Base-by-base conservation (phyloP, 2,797 vertebrate species). In the Miichthys miiuy region DNA sequence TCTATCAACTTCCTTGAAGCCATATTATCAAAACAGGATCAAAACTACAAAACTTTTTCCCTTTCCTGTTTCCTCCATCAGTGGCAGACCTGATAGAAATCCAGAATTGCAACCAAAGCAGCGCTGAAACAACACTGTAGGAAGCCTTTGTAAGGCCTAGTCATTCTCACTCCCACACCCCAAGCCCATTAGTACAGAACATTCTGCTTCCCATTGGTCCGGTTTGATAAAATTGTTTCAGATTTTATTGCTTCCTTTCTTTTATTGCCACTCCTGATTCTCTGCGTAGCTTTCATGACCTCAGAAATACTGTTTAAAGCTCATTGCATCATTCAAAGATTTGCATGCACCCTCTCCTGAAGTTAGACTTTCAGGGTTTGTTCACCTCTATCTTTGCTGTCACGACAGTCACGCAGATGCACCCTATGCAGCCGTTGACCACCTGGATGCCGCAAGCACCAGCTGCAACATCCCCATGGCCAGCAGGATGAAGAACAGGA, bases 351-450 rank as follows among this genome's bases (percentile, higher is more conserved):
- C 23, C 66, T n/a, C 54, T 68, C 23, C 50, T 70, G 6, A 14
- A 17, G 8, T 18, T 1, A 30, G 14, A 66, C 5, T 56, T 51
- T 34, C 8, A 23, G 23, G 30, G 51, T 25, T 58, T 14, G 16
- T 42, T 51, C 46, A 89, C 90, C 20, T 81, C 96, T 95, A 21
- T 95, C 93, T 54, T 93, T 91, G 17, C 70, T 95, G 3, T 93
- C 88, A 3, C 97, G 96, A 18, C 97, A 98, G 88, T 97, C 95
- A 25, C 97, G 0, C 97, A 98, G 81, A 97, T 70, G 89, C 96
- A 96, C 46, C 97, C 96, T 0, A 97, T 25, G 90, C 95, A 95
- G 79, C 96, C 96, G 0, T 97, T 99, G 88, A 98, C 21, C 57
- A 97, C 93, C 91, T 98, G 96, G 55, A 97, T 82, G 74, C 87